Conservation (phyloP, 2,888 invertebrate species). For the Amphipyra tragopoginis region DNA sequence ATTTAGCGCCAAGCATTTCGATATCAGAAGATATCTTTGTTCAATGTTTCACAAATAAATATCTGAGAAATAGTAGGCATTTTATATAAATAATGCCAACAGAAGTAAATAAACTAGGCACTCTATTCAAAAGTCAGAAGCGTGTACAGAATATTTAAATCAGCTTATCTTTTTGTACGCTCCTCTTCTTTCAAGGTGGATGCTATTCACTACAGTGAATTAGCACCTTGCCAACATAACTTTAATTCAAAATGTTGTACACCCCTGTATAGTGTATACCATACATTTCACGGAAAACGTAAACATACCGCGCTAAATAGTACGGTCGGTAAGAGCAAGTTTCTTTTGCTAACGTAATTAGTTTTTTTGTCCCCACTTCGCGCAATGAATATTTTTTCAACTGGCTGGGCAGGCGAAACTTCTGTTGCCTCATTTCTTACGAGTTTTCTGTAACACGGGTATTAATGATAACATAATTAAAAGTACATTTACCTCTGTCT, state of each 20-base stretch:
- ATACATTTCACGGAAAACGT: slow-evolving; percentile 26
- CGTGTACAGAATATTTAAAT: slow-evolving; percentile 34
- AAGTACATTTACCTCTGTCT: slow-evolving; percentile 56
- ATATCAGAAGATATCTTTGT: slow-evolving; percentile 40
- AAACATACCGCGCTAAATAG: slow-evolving; percentile 29
- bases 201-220: slow-evolving; percentile 40
- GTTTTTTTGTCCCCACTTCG: slow-evolving; percentile 36
- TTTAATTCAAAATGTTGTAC: slow-evolving; percentile 30
- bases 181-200: slow-evolving; percentile 31
- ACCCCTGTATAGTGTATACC: slow-evolving; percentile 3
- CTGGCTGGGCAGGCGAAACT: slow-evolving; percentile 21
- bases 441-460: slow-evolving; percentile 39
- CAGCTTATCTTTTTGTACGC: slow-evolving; percentile 27
- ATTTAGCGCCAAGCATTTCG: slow-evolving; percentile 56
- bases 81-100: slow-evolving; percentile 28
- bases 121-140: slow-evolving; percentile 27
- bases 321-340: slow-evolving; percentile 34
- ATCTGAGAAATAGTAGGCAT: slow-evolving; percentile 17
- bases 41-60: slow-evolving; percentile 31
- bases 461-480: slow-evolving; percentile 60
- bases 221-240: slow-evolving; percentile 34
- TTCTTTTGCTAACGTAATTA: slow-evolving; percentile 49
- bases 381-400: slow-evolving; percentile 42
- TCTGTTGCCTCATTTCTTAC: slow-evolving; percentile 49
- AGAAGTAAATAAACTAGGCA: slow-evolving; percentile 27